A percentile compares a stretch with the other conserved stretches of the same genome.
Evolutionary conservation across 1,140 invertebrate species (phyloP).

Genomic region (Tetramorium parvispinum): DNA sequence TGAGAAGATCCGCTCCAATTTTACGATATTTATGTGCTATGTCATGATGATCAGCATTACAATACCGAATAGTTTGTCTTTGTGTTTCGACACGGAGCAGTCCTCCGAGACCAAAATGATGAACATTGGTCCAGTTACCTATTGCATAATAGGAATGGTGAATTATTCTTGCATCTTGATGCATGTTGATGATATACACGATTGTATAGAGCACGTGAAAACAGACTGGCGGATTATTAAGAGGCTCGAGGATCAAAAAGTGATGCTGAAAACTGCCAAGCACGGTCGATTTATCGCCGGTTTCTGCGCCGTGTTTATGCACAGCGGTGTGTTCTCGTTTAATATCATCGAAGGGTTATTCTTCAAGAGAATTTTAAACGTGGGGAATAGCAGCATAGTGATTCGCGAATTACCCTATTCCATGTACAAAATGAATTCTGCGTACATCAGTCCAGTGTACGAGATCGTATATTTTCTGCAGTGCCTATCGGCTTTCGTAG

Average conservation of each 20-base stretch:
- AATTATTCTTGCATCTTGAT: slow-evolving; percentile 45
- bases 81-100: neutral
- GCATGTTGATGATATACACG: slow-evolving; percentile 28
- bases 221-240: slow-evolving; percentile 53
- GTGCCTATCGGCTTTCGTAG: slow-evolving; percentile 15
- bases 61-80: neutral
- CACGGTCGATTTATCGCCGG: slow-evolving; percentile 48
- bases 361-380: neutral
- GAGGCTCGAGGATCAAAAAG: slow-evolving; percentile 33
- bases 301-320: slow-evolving; percentile 60
- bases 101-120: neutral
- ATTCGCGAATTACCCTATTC: slow-evolving; percentile 38
- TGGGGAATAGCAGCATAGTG: slow-evolving; percentile 62
- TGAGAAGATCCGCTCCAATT: neutral
- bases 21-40: slow-evolving; percentile 33
- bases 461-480: slow-evolving; percentile 57
- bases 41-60: slow-evolving; percentile 3
- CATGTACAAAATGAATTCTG: slow-evolving; percentile 9
- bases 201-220: slow-evolving; percentile 47
- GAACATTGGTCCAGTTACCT: slow-evolving; percentile 23
- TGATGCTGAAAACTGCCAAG: slow-evolving; percentile 58
- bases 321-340: slow-evolving; percentile 54
- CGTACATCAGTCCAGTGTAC: slow-evolving; percentile 18
- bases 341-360: neutral
- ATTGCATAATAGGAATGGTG: slow-evolving; percentile 18